Conservation (phyloP, 2,888 invertebrate species). For the Lycocerus yunnanus region DNA sequence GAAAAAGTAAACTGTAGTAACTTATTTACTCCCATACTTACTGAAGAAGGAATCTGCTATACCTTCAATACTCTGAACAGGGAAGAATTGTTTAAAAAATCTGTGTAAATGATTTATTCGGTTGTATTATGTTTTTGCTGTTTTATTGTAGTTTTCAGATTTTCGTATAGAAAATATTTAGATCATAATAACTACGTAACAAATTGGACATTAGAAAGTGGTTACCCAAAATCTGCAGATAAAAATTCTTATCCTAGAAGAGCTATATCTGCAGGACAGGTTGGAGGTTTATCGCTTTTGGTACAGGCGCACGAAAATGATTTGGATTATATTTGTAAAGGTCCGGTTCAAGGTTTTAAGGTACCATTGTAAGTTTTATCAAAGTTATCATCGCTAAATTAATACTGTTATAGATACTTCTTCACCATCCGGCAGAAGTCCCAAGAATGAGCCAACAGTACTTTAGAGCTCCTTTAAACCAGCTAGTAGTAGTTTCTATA, state of each 20-base stretch:
- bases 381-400: not conserved
- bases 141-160: not conserved
- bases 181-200: not conserved
- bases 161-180: not conserved
- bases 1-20: conserved; percentile 58
- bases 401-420: conserved; percentile 58
- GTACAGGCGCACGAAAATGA: conserved; percentile 64
- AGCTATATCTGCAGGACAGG: conserved; percentile 69
- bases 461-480: conserved; percentile 70
- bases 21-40: conserved; percentile 67
- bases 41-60: conserved; percentile 75
- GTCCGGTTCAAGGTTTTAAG: conserved; percentile 77
- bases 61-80: conserved; percentile 72
- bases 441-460: conserved; percentile 71
- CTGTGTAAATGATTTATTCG: conserved; percentile 56
- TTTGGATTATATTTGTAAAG: conserved; percentile 71
- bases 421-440: conserved; percentile 72
- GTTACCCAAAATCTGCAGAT: conserved; percentile 40
- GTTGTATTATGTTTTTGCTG: not conserved
- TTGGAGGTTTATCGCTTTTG: conserved; percentile 67
- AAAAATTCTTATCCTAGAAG: conserved; percentile 71
- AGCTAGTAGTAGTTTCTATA: conserved; percentile 72
- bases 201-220: not conserved
- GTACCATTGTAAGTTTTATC: conserved; percentile 49
- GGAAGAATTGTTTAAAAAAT: conserved; percentile 63